Evolutionary conservation across 2,888 invertebrate genomes (phyloP).

Genomic region (Saturnia japonica): DNA sequence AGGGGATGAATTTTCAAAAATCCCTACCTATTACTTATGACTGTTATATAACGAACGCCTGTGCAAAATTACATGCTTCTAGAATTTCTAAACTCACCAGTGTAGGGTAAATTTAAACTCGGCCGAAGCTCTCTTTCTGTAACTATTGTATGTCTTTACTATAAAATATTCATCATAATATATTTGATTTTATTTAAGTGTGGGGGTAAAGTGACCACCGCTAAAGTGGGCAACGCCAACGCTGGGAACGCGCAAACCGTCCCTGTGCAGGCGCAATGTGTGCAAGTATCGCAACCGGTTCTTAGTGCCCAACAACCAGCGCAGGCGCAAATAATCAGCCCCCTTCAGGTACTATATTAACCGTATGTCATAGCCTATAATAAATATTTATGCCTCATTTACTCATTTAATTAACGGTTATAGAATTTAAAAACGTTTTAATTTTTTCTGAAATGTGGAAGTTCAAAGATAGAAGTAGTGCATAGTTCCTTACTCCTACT

Average conservation of each 20-base stretch:
- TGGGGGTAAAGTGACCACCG: constrained; percentile 64
- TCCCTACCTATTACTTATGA: too few relatives aligned
- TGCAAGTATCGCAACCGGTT: constrained; percentile 87
- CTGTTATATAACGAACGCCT: too few relatives aligned
- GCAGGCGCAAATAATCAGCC: constrained; percentile 88
- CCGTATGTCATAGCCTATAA: not conserved
- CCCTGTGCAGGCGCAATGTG: constrained; percentile 85
- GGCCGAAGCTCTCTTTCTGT: too few relatives aligned
- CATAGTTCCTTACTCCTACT: not conserved
- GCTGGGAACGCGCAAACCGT: constrained; percentile 63
- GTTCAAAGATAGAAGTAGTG: not conserved
- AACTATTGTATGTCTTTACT: too few relatives aligned
- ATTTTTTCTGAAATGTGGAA: too few relatives aligned
- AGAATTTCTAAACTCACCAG: too few relatives aligned
- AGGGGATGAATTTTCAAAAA: too few relatives aligned
- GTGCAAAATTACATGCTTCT: too few relatives aligned
- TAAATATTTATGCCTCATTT: constrained; percentile 3
- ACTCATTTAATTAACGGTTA: not conserved
- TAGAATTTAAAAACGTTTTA: not conserved
- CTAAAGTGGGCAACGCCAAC: constrained; percentile 49
- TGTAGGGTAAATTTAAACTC: too few relatives aligned
- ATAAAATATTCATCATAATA: too few relatives aligned
- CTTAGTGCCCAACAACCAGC: constrained; percentile 84
- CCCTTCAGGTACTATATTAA: constrained; percentile 77
- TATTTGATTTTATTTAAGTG: constrained; percentile 45